Evolutionary conservation across 1,140 invertebrate genomes (phyloP), one percentile per base, ranked within the genome.

Genomic region (Dicyema japonicum): DNA sequence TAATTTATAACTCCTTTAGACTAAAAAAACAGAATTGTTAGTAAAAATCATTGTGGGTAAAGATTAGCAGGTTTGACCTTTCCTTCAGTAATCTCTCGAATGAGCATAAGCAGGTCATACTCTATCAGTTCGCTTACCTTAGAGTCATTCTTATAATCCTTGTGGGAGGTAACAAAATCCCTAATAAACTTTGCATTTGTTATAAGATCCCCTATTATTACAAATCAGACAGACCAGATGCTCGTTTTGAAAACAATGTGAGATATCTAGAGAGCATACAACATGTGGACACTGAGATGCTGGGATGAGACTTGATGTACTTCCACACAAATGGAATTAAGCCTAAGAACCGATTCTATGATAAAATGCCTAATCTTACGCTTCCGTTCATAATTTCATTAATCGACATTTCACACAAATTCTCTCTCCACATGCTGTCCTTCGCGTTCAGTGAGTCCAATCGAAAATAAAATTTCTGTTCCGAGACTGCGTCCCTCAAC

Each of bases 321-420:
- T n/a, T n/a, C n/a, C n/a, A n/a, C n/a, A n/a, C n/a, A n/a, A n/a
- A n/a, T n/a, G n/a, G n/a, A n/a, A n/a, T n/a, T n/a, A n/a, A n/a
- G n/a, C n/a, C n/a, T 18, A 9, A 29, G 13, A 11, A 33, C n/a
- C 5, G 7, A 17, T 11, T 11, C 15, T 18, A 5, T n/a, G n/a
- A n/a, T n/a, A n/a, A n/a, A n/a, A n/a, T n/a, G n/a, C n/a, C n/a
- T n/a, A n/a, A n/a, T 28, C 34, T 37, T 48, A 75, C 72, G 57
- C 75, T 82, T 40, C 82, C 85, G 55, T 92, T 90, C 28, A 97
- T 70, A 37, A 97, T 94, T 56, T 94, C 75, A 50, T 85, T 62
- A 25, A 90, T 63, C 3, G 69, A 70, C 63, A 92, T 70, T 41
- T 8, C 33, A 17, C 5, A 26, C 34, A 29, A 40, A 47, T 23